These are phyloP conservation scores for Alca torda DNA, from an alignment of 2,797 vertebrate genomes.

Conservation along the genomic window DNA sequence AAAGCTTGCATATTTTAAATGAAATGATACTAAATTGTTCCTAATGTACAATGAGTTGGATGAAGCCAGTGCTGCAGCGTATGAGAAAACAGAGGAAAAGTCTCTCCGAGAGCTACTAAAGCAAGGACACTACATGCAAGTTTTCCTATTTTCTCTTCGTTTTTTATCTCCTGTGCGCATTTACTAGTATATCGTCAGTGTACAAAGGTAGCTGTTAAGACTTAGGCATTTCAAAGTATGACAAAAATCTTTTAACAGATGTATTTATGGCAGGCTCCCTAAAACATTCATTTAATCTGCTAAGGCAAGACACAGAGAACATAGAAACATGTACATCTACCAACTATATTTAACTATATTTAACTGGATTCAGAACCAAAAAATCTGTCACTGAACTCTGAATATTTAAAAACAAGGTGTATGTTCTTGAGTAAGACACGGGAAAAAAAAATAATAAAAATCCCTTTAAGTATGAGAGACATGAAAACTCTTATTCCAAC, in stretches of 20 bases:
- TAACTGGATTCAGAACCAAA: conserved; percentile 44
- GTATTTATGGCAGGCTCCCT: conserved; percentile 32
- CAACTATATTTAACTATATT: conserved; percentile 50
- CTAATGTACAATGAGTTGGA: conserved; percentile 54
- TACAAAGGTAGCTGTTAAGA: conserved; percentile 31
- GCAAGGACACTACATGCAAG: neutral
- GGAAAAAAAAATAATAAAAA: neutral
- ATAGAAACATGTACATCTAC: neutral
- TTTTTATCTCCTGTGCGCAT: neutral
- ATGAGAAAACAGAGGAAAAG: conserved; percentile 36
- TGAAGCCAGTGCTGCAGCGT: neutral
- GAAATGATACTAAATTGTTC: conserved; percentile 58
- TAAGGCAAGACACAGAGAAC: conserved; percentile 39
- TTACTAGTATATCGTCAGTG: neutral
- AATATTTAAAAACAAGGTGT: conserved; percentile 50
- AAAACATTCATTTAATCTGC: conserved; percentile 33
- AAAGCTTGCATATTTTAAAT: conserved; percentile 69
- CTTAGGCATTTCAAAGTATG: neutral
- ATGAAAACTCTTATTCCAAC: neutral
- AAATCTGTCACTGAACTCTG: conserved; percentile 30
- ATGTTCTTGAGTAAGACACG: neutral
- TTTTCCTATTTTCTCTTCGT: neutral
- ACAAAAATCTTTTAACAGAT: conserved; percentile 31
- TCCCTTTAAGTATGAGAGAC: neutral
- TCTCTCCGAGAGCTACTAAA: conserved; percentile 28